Conservation (phyloP, 2,888 invertebrate species). For the Drosophila greeni region DNA sequence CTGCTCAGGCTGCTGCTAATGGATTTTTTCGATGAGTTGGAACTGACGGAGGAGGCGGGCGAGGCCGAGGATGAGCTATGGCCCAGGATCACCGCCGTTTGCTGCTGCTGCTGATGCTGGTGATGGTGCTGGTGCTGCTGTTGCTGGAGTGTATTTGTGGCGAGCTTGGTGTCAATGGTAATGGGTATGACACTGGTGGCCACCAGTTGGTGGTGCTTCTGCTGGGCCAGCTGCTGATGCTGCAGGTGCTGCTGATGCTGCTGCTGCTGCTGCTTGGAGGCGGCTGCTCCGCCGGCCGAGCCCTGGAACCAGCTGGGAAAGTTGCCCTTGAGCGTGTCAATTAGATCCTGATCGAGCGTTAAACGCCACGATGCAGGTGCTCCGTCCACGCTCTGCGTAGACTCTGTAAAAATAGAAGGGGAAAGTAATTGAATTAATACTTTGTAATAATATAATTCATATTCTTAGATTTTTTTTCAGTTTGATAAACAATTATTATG, state of each 20-base stretch:
- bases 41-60: slow-evolving; percentile 75
- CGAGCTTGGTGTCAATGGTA: slow-evolving; percentile 60
- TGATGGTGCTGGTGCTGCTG: slow-evolving; percentile 60
- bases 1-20: slow-evolving; percentile 59
- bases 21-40: slow-evolving; percentile 74
- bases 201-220: slow-evolving; percentile 49
- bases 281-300: slow-evolving; percentile 45
- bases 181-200: slow-evolving; percentile 60
- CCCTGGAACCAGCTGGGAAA: slow-evolving; percentile 95
- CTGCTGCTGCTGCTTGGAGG: slow-evolving; percentile 34
- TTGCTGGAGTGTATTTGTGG: slow-evolving; percentile 68
- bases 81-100: slow-evolving; percentile 54
- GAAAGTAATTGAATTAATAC: slow-evolving; percentile 10
- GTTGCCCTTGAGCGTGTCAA: slow-evolving; percentile 94
- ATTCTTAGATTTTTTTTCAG: neutral
- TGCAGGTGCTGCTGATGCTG: slow-evolving; percentile 39
- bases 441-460: no score
- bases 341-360: slow-evolving; percentile 94
- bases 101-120: slow-evolving; percentile 23
- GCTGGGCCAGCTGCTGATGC: slow-evolving; percentile 43
- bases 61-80: slow-evolving; percentile 72
- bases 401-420: slow-evolving; percentile 82
- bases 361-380: slow-evolving; percentile 93
- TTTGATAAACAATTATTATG: neutral
- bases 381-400: slow-evolving; percentile 86